Evolutionary conservation across 23 tunicate species (phyloP), one percentile per base, ranked within the genome.

Genomic region (Aplidium turbinatum): DNA sequence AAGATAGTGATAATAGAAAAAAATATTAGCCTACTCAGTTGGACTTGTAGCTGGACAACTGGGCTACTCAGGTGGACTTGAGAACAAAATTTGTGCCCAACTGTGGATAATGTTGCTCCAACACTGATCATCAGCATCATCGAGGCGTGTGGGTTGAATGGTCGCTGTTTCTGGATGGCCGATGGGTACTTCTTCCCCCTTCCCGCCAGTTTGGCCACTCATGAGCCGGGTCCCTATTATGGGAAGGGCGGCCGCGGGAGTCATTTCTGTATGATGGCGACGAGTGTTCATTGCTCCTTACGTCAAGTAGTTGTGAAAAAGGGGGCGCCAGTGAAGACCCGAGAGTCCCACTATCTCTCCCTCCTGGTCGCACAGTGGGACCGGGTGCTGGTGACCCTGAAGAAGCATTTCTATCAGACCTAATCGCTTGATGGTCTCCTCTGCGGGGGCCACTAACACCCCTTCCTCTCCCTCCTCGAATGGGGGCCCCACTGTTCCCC

Each of bases 391-490:
- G 50, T 16, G 23, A n/a, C 27, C 50, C 50, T 13, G 72, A 65
- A 3, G 50, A 65, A 3, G 48, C 38, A 3, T 50, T 28, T 35
- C 50, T 36, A 3, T 65, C 72, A 4, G 72, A 65, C 36, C 72
- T 48, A 65, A 29, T 18, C 6, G 72, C 20, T 28, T 65, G 72
- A 38, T 65, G 57, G 34, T 78, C 83, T 6, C 65, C 65, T 39
- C 76, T 33, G 28, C 83, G 77, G 20, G 55, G 21, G 0, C 48
- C 31, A 36, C 22, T 32, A 1, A 54, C 39, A 1, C 79, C 73
- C 22, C 79, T 38, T 3, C 79, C 79, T 23, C 58, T 47, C 2
- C 87, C 80, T 1, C 87, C 79, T 5, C 79, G 30, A 18, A 33
- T 38, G 1, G 75, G 28, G 57, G 75, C 23, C 35, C 73, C 48